These are phyloP conservation scores for Ferdinandea cuprea DNA, from an alignment of 2,888 invertebrate species.

Conservation along the genomic window DNA sequence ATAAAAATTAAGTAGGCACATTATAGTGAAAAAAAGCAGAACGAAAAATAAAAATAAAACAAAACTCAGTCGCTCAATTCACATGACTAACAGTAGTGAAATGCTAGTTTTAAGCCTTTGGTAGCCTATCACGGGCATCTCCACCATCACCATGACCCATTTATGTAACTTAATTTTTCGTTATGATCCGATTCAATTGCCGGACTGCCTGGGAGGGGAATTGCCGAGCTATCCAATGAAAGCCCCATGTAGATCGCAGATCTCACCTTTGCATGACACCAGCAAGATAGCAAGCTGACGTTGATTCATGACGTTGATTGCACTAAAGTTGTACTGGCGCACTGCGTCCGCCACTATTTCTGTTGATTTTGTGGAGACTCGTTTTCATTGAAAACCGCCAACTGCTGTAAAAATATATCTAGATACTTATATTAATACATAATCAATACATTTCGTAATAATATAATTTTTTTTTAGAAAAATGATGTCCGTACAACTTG, in stretches of 20 bases:
- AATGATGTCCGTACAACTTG: conserved; percentile 57
- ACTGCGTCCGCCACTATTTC: conserved; percentile 9
- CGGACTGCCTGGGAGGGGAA: neutral
- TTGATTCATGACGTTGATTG: conserved; percentile 49
- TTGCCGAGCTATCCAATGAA: conserved; percentile 39
- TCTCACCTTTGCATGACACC: conserved; percentile 59
- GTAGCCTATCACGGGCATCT: conserved; percentile 34
- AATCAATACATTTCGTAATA: conserved; percentile 40
- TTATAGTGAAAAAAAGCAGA: neutral
- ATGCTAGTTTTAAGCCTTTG: conserved; percentile 20
- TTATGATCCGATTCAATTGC: conserved; percentile 65
- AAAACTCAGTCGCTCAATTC: neutral
- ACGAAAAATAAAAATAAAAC: neutral
- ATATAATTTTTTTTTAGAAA: conserved; percentile 24
- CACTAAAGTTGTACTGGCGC: conserved; percentile 33
- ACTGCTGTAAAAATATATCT: neutral
- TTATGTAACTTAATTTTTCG: conserved; percentile 68
- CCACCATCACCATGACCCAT: conserved; percentile 66
- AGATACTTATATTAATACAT: neutral
- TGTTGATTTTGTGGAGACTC: conserved; percentile 47
- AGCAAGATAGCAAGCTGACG: conserved; percentile 3
- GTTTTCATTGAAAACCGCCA: conserved; percentile 57
- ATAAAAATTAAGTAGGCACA: neutral
- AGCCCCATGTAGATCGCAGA: conserved; percentile 23
- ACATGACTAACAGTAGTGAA: conserved; percentile 1